phyloP scores from a whole-genome alignment of 64 coral and sea anemone species.

The Dendrophyllia cribrosa region DNA sequence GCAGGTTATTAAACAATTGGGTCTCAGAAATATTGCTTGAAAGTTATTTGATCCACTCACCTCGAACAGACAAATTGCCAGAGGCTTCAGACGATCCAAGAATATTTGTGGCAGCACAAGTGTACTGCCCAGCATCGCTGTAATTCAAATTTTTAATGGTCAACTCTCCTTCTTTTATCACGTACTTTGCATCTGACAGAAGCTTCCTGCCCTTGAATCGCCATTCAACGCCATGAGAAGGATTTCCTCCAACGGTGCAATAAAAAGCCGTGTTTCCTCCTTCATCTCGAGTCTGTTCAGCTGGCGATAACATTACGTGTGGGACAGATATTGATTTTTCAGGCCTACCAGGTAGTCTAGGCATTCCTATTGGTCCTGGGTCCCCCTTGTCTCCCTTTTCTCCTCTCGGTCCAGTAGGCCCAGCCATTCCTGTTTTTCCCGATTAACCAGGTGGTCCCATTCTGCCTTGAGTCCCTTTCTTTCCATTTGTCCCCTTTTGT shows the following conservation, averaged over 20 bases:
- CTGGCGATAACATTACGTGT: neutral
- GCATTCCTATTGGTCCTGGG: conserved; percentile 27
- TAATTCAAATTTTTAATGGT: neutral
- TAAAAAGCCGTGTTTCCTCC: conserved; percentile 8
- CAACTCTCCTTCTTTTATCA: neutral
- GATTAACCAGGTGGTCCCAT: too few relatives aligned
- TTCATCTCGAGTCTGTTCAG: neutral
- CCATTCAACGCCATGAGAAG: conserved; percentile 3
- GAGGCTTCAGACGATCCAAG: neutral
- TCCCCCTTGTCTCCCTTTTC: too few relatives aligned
- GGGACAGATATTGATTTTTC: conserved; percentile 9
- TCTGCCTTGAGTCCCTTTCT: too few relatives aligned
- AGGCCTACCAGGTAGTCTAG: neutral
- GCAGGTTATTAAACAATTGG: too few relatives aligned
- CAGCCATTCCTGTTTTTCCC: neutral
- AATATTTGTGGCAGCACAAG: conserved; percentile 26
- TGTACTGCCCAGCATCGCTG: neutral
- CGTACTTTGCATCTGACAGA: neutral
- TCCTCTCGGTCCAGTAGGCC: neutral
- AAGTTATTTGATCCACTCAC: neutral
- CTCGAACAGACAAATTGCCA: neutral
- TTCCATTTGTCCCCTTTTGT: too few relatives aligned
- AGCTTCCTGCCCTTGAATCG: neutral
- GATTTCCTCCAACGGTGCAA: conserved; percentile 34
- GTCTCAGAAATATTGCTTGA: neutral